Percentiles rank a stretch among this genome's conserved stretches.
phyloP scores from a whole-genome alignment of 37 sponge, comb jelly and placozoan genomes.

The Chondrilla cf. caribensis region DNA sequence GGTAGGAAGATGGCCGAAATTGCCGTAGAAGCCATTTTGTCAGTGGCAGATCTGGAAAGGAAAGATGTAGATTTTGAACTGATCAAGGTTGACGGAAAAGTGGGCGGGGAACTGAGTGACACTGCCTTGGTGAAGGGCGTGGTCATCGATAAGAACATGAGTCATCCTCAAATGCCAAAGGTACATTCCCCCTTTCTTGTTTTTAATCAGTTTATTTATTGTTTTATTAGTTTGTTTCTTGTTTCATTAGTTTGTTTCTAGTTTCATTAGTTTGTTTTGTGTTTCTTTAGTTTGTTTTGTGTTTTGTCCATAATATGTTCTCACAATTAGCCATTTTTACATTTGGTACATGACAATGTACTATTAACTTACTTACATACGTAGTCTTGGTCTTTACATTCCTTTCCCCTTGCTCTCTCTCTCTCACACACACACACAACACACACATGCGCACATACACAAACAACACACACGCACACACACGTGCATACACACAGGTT shows the following conservation, averaged over 20 bases:
- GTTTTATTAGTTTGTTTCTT: no score
- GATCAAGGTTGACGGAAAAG: constrained; percentile 95
- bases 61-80: constrained; percentile 96
- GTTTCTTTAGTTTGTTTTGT: background rate
- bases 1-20: constrained; percentile 95
- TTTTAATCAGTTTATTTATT: background rate
- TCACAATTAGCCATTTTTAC: no score
- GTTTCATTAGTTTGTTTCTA: no score
- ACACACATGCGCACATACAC: background rate
- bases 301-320: no score
- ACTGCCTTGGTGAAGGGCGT: constrained; percentile 91
- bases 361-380: no score
- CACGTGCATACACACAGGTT: constrained; percentile 31
- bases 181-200: constrained; percentile 8
- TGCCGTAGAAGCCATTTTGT: constrained; percentile 92
- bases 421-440: no score
- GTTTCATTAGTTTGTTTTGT: background rate
- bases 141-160: constrained; percentile 95
- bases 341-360: no score
- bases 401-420: no score
- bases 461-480: background rate
- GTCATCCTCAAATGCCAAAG: constrained; percentile 99
- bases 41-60: constrained; percentile 92
- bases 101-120: constrained; percentile 94
- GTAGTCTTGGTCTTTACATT: no score